Evolutionary conservation across 2,113 vertebrate species (phyloP).

Genomic region (Tragulus kanchil): DNA sequence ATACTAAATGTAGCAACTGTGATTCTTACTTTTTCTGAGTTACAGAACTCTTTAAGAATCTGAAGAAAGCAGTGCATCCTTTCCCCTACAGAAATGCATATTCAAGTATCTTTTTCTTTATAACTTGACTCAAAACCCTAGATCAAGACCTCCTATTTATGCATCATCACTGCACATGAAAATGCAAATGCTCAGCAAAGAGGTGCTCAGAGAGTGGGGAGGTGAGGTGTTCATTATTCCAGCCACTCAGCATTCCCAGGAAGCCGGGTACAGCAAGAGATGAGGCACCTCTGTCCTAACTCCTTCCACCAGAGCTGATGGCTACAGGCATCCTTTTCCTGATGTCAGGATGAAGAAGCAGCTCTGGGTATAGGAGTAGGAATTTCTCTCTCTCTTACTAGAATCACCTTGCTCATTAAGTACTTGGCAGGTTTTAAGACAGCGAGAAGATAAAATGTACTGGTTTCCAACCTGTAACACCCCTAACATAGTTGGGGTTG

Average conservation of each 20-base stretch:
- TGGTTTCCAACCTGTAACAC: neutral
- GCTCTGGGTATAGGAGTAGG: neutral
- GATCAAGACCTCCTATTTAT: neutral
- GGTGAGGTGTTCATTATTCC: neutral
- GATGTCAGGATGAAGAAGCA: neutral
- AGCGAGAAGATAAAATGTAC: neutral
- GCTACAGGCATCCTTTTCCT: neutral
- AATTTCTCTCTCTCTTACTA: conserved; percentile 21
- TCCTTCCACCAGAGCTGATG: neutral
- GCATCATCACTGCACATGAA: neutral
- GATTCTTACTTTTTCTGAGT: neutral
- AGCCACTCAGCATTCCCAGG: neutral
- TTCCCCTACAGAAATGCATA: neutral
- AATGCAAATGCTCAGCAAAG: conserved; percentile 35
- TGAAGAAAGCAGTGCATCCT: conserved; percentile 22
- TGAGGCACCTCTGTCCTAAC: neutral
- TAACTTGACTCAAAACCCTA: conserved; percentile 18
- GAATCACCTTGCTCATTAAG: conserved; percentile 29
- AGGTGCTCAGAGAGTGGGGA: neutral
- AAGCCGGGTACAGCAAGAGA: neutral
- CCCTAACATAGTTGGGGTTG: neutral
- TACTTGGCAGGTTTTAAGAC: neutral
- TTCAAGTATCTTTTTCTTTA: conserved; percentile 17
- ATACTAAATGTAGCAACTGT: neutral
- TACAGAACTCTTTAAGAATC: conserved; percentile 45